A percentile compares a stretch with the other conserved stretches of the same genome.
phyloP scores from a whole-genome alignment of 2,113 vertebrate species.

The Cyprinodon tularosa region DNA sequence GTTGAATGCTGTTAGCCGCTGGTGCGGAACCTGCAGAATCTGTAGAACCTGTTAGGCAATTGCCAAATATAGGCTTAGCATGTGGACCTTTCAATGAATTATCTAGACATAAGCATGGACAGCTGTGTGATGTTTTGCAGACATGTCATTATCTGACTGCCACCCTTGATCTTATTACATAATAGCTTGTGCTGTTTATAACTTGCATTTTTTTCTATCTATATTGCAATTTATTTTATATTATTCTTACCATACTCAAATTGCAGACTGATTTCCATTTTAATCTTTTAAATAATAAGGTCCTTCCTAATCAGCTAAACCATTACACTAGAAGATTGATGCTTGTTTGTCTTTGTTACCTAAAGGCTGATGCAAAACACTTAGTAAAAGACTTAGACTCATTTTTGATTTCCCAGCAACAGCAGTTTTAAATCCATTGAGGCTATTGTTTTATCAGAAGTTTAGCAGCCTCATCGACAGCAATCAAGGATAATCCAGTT shows the following conservation, averaged over 20 bases:
- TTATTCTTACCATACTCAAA: constrained; percentile 14
- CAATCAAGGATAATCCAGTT: constrained; percentile 56
- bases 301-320: constrained; percentile 29
- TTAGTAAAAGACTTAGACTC: constrained; percentile 28
- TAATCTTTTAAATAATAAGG: constrained; percentile 28
- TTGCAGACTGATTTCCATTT: constrained; percentile 23
- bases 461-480: constrained; percentile 21
- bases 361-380: constrained; percentile 14
- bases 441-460: constrained; percentile 23
- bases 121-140: constrained; percentile 31
- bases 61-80: constrained; percentile 2
- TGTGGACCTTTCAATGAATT: constrained; percentile 14
- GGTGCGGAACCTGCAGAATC: not conserved
- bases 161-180: constrained; percentile 30
- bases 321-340: constrained; percentile 22
- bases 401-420: not conserved
- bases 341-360: constrained; percentile 4
- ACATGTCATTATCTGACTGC: constrained; percentile 20
- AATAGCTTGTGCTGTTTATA: constrained; percentile 8
- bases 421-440: constrained; percentile 6
- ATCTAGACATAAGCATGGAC: constrained; percentile 6
- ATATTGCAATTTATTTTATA: constrained; percentile 17
- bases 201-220: constrained; percentile 22
- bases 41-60: constrained; percentile 4
- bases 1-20: not conserved